Percentiles rank a stretch among this genome's conserved stretches.
phyloP scores from a whole-genome alignment of 2,113 vertebrate genomes.

The Dicerorhinus sumatrensis region DNA sequence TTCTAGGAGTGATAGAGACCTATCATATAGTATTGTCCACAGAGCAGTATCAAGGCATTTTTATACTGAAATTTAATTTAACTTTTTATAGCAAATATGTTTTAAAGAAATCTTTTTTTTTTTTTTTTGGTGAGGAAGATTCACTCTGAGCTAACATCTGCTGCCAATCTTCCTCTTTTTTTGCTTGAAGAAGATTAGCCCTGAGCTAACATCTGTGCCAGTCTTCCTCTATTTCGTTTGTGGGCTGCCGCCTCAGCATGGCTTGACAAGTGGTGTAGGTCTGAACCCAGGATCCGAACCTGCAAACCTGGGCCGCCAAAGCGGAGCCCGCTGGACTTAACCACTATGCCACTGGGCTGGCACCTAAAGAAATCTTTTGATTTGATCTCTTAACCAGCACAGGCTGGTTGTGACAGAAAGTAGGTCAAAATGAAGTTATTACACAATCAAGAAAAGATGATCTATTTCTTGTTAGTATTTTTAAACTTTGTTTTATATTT shows the following conservation, averaged over 20 bases:
- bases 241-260: too few relatives aligned
- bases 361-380: neutral
- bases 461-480: neutral
- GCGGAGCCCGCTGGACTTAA: too few relatives aligned
- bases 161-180: too few relatives aligned
- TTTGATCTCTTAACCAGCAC: conserved; percentile 41
- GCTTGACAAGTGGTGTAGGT: too few relatives aligned
- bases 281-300: too few relatives aligned
- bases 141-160: too few relatives aligned
- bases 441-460: neutral
- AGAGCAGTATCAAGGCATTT: neutral
- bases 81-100: conserved; percentile 19
- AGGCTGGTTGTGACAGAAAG: neutral
- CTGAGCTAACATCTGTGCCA: too few relatives aligned
- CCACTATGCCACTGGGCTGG: too few relatives aligned
- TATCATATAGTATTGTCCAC: neutral
- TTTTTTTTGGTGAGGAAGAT: too few relatives aligned
- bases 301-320: too few relatives aligned
- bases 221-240: too few relatives aligned
- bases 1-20: neutral
- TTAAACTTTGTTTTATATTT: conserved; percentile 17
- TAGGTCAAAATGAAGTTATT: conserved; percentile 12
- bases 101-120: neutral
- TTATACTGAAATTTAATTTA: conserved; percentile 10
- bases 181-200: too few relatives aligned